Conservation (phyloP, 1,140 invertebrate genomes). For the Drosophila fuyamai region DNA sequence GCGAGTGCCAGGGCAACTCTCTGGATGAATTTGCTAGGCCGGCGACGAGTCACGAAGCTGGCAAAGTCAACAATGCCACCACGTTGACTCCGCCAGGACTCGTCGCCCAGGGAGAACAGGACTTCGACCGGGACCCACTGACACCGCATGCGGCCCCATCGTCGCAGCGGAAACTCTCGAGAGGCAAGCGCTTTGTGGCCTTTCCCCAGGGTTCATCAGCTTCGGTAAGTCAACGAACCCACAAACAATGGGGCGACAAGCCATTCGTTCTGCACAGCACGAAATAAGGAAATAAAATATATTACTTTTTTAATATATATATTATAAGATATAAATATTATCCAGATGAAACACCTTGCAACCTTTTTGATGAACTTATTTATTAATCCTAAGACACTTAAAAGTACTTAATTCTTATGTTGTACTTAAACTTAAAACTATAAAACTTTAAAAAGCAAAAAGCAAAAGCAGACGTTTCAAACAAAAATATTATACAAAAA, state of each 20-base stretch:
- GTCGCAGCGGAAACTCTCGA: constrained; percentile 68
- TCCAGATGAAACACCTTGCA: no score
- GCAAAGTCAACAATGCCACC: constrained; percentile 62
- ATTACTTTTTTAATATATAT: no score
- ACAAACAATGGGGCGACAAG: constrained; percentile 26
- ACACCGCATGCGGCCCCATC: constrained; percentile 58
- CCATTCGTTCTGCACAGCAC: background rate
- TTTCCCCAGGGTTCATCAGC: constrained; percentile 84
- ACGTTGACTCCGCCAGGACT: constrained; percentile 60
- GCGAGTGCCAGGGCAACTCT: constrained; percentile 33
- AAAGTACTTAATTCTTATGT: no score
- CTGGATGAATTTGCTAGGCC: constrained; percentile 39
- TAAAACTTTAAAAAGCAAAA: no score
- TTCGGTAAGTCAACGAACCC: constrained; percentile 73
- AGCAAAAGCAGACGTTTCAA: no score
- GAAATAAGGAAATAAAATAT: background rate
- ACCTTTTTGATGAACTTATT: no score
- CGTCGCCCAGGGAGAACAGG: constrained; percentile 6
- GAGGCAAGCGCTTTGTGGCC: constrained; percentile 82
- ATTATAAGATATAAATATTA: no score
- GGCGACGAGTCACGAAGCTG: constrained; percentile 32
- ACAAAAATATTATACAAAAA: no score
- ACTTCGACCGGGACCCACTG: constrained; percentile 23
- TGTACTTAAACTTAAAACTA: no score
- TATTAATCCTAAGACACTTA: no score